A percentile compares a stretch with the other conserved stretches of the same genome.
Conservation (phyloP, 2,888 invertebrate genomes). For the Morpho deidamia region DNA sequence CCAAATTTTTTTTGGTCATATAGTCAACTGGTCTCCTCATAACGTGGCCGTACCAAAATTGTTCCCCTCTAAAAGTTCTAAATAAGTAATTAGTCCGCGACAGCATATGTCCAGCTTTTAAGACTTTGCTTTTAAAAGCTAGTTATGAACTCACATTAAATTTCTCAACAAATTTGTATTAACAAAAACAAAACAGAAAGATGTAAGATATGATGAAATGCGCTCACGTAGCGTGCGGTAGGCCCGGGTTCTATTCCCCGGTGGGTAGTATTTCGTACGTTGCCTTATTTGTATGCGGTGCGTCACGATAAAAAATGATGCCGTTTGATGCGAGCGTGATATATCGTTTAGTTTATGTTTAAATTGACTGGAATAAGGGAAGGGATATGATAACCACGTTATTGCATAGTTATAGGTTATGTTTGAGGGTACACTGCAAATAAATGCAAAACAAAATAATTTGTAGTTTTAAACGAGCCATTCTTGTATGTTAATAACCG, state of each 20-base stretch:
- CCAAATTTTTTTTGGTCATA: too few species aligned
- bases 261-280: slow-evolving; percentile 13
- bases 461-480: too few species aligned
- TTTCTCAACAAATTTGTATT: too few species aligned
- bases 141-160: too few species aligned
- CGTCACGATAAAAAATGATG: slow-evolving; percentile 20
- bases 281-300: slow-evolving; percentile 42
- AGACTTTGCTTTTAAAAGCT: too few species aligned
- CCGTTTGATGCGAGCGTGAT: slow-evolving; percentile 7
- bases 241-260: slow-evolving; percentile 44
- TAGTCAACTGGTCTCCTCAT: too few species aligned
- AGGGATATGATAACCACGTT: background rate
- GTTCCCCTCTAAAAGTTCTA: too few species aligned
- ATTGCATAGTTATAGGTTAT: background rate
- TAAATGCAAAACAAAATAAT: too few species aligned
- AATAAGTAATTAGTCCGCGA: too few species aligned
- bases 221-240: slow-evolving; percentile 50
- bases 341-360: slow-evolving; percentile 7
- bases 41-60: too few species aligned
- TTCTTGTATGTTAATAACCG: too few species aligned
- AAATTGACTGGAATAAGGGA: background rate
- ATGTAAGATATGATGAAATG: slow-evolving; percentile 14
- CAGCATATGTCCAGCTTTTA: too few species aligned
- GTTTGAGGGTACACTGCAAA: background rate
- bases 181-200: background rate